Conservation (phyloP, 2,113 vertebrate species). For the cat (Felis catus) region DNA sequence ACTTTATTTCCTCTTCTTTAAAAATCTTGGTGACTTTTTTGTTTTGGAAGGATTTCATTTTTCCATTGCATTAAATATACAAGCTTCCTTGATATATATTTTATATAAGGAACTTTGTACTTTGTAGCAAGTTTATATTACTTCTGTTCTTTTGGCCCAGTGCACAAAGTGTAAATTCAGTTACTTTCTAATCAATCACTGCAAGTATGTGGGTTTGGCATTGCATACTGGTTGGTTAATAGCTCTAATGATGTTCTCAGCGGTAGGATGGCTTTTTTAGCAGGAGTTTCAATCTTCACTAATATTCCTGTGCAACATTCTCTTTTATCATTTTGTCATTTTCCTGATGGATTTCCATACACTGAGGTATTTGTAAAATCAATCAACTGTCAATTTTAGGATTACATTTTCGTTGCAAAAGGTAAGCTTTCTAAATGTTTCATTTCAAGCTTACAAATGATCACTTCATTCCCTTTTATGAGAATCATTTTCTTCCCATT, state of each 20-base stretch:
- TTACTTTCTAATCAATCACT: slow-evolving; percentile 56
- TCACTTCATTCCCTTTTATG: background rate
- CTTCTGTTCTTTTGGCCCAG: slow-evolving; percentile 1
- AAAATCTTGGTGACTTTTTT: background rate
- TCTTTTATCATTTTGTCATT: slow-evolving; percentile 73
- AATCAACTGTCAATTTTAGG: slow-evolving; percentile 66
- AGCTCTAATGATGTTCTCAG: slow-evolving; percentile 72
- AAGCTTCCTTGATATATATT: slow-evolving; percentile 13
- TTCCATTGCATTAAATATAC: slow-evolving; percentile 39
- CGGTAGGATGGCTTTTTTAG: slow-evolving; percentile 56
- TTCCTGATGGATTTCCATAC: slow-evolving; percentile 56
- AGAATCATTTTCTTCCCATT: slow-evolving; percentile 58
- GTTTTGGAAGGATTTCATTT: background rate
- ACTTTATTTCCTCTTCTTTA: slow-evolving; percentile 6
- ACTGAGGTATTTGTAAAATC: slow-evolving; percentile 56
- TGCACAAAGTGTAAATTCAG: slow-evolving; percentile 9
- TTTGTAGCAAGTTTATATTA: background rate
- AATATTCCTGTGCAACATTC: slow-evolving; percentile 43
- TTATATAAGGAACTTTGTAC: background rate
- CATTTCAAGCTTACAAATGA: slow-evolving; percentile 34
- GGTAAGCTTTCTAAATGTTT: slow-evolving; percentile 60
- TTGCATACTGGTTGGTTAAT: slow-evolving; percentile 67
- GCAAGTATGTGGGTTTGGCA: background rate
- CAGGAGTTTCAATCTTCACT: slow-evolving; percentile 58
- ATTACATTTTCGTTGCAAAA: slow-evolving; percentile 67